Evolutionary conservation across 2,113 vertebrate genomes (phyloP), one percentile per base, ranked within the genome.

Genomic region (human): DNA sequence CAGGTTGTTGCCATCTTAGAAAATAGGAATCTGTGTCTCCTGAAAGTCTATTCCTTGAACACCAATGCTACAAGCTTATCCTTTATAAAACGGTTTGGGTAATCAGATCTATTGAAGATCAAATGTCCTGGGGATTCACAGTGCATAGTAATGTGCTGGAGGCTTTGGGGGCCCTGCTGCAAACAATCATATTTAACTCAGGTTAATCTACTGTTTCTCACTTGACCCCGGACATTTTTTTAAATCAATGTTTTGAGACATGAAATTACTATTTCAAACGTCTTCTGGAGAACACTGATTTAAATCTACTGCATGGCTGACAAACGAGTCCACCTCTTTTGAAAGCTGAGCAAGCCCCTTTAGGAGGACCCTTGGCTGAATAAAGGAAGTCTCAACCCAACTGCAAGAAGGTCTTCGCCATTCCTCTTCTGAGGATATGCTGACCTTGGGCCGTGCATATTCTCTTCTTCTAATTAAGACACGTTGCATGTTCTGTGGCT

Each of bases 1-100:
- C 45, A 48, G 48, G 38, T 18, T 79, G 94, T 32, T 80, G 30
- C 35, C 55, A n/a, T 70, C 59, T 93, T 92, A 90, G 78, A 89
- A 94, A 32, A 59, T 32, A 16, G 25, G 43, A 96, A 90, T 17
- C 27, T 50, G 17, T 20, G 25, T 70, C 40, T 81, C 64, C 38
- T 35, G 43, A 79, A 90, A 68, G 12, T 35, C 38, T 81, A n/a
- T 27, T 30, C 16, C 68, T 12, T 12, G 0, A 64, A 88, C 72
- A 55, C 40, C 35, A 38, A 25, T 27, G 72, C n/a, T n/a, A 18
- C 5, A 43, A 83, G 38, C 17, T 20, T 38, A 32, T 52, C 79
- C 32, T 88, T 93, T 64, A 12, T 48, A 16, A 93, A 86, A 79
- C 5, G 2, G 12, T 73, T 93, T 83, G 75, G 48, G 48, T 66